These are phyloP conservation scores for Batillaria attramentaria DNA, from an alignment of 1,140 invertebrate species.

Conservation along the genomic window DNA sequence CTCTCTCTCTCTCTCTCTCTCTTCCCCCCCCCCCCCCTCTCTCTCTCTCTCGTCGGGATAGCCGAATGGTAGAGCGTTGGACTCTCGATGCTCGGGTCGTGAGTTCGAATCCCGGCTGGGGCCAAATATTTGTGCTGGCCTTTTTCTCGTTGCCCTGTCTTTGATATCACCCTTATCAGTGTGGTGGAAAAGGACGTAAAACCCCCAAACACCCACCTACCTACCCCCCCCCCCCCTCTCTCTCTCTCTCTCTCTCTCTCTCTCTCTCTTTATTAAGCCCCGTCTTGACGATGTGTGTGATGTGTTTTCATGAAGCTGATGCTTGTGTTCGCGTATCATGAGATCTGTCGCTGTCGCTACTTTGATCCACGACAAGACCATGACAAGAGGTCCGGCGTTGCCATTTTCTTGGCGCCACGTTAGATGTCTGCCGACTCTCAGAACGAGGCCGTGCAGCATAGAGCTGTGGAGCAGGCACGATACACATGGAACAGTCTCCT, in stretches of 20 bases:
- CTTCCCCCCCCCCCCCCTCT: background rate
- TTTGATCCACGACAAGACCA: background rate
- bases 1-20: background rate
- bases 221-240: background rate
- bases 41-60: background rate
- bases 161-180: too few species aligned
- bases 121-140: too few species aligned
- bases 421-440: background rate
- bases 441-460: background rate
- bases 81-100: too few species aligned
- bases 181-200: too few species aligned
- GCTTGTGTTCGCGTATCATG: background rate
- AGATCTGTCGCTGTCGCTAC: background rate
- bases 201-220: background rate
- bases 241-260: conserved; percentile 19
- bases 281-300: background rate
- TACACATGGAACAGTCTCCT: too few species aligned
- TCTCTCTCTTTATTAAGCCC: background rate
- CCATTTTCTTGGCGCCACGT: background rate
- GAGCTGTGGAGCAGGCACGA: background rate
- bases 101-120: too few species aligned
- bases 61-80: too few species aligned
- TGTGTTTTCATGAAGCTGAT: background rate
- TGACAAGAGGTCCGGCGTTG: background rate
- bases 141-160: background rate